Evolutionary conservation across 2,888 invertebrate genomes (phyloP).

Genomic region (Drepanosiphum platanoidis): DNA sequence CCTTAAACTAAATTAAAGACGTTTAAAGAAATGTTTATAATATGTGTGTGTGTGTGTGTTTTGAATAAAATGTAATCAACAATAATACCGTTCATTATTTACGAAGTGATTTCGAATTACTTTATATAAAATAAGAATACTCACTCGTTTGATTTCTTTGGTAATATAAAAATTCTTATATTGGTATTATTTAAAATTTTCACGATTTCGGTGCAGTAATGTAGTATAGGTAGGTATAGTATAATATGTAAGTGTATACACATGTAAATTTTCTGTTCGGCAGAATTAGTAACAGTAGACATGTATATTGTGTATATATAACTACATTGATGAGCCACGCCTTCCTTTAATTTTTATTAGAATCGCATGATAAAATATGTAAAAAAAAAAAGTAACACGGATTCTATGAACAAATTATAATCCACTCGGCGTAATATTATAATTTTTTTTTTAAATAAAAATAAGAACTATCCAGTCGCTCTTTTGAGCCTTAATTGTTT

Average conservation of each 20-base stretch:
- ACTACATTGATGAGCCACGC: slow-evolving; percentile 34
- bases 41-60: no score
- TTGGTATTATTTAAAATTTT: neutral
- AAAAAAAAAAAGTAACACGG: slow-evolving; percentile 26
- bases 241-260: neutral
- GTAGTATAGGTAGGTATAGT: neutral
- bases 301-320: no score
- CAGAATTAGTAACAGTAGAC: slow-evolving; percentile 18
- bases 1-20: no score
- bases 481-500: slow-evolving; percentile 3
- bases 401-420: slow-evolving; percentile 36
- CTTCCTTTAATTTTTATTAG: slow-evolving; percentile 44
- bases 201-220: neutral
- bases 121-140: no score
- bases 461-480: neutral
- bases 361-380: slow-evolving; percentile 42
- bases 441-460: neutral
- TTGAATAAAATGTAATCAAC: no score
- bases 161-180: neutral
- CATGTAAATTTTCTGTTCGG: slow-evolving; percentile 12
- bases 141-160: neutral
- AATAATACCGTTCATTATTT: no score
- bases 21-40: no score
- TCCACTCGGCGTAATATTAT: neutral
- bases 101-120: no score